Evolutionary conservation across 2,797 vertebrate genomes (phyloP).

Genomic region (Poeciliopsis presidionis): DNA sequence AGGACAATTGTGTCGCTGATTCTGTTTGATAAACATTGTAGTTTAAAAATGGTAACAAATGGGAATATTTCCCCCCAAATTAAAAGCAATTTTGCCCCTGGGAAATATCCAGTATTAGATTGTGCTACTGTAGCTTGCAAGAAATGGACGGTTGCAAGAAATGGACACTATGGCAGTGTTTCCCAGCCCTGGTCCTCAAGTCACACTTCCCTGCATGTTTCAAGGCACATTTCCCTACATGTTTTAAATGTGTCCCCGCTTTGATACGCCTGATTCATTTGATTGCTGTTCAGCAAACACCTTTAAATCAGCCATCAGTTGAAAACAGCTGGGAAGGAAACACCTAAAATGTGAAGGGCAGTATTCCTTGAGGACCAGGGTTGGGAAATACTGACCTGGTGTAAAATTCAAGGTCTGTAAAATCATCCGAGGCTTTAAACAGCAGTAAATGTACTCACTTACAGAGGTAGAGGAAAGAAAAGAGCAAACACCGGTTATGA

Average conservation of each 20-base stretch:
- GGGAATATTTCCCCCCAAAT: neutral
- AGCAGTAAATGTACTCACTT: conserved; percentile 28
- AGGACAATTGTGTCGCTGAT: neutral
- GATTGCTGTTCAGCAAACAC: too few relatives aligned
- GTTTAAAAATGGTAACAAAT: neutral
- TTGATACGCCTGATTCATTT: too few relatives aligned
- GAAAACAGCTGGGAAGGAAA: too few relatives aligned
- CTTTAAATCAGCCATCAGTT: too few relatives aligned
- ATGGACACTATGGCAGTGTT: neutral
- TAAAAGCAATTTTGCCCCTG: neutral
- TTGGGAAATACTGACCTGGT: neutral
- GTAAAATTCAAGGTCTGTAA: neutral
- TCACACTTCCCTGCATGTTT: too few relatives aligned
- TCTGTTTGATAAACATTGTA: neutral
- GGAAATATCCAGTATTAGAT: neutral
- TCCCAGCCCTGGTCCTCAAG: too few relatives aligned
- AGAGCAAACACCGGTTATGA: conserved; percentile 34
- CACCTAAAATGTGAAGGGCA: too few relatives aligned
- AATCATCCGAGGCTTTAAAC: conserved; percentile 23
- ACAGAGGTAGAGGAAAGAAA: conserved; percentile 16
- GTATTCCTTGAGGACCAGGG: too few relatives aligned
- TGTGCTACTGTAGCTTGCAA: neutral
- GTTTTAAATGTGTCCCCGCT: too few relatives aligned
- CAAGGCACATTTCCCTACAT: too few relatives aligned
- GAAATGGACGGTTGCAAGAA: neutral